A percentile compares a stretch with the other conserved stretches of the same genome.
These are phyloP conservation scores for Palythoa heliodiscus DNA, from an alignment of 92 coral and sea anemone species.

Conservation along the genomic window DNA sequence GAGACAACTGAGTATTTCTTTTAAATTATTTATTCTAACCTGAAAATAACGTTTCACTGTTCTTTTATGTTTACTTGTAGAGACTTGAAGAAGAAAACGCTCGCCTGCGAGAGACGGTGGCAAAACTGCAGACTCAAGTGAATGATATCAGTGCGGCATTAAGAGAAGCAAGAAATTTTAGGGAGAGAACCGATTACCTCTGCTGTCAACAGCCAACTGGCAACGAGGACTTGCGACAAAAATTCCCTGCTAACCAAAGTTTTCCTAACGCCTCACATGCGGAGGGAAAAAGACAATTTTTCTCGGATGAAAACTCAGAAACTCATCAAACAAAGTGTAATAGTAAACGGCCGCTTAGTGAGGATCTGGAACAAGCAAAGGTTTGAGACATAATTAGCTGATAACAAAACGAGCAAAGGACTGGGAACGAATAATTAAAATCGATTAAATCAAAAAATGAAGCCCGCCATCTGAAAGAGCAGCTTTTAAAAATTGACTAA, in stretches of 20 bases:
- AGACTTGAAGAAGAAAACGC: constrained; percentile 41
- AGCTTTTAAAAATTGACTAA: too few relatives aligned
- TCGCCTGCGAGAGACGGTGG: constrained; percentile 32
- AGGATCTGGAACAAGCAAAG: constrained; percentile 32
- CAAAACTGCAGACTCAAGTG: constrained; percentile 24
- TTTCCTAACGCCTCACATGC: background rate
- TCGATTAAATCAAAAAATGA: too few relatives aligned
- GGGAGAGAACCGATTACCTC: background rate
- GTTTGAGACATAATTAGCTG: background rate
- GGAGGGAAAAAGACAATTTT: background rate
- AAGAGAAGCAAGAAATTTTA: constrained; percentile 17
- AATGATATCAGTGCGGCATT: constrained; percentile 29
- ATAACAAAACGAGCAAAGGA: too few relatives aligned
- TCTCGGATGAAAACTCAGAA: background rate
- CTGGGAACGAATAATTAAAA: too few relatives aligned
- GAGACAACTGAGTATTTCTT: too few relatives aligned
- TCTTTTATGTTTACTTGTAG: background rate
- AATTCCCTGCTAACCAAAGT: background rate
- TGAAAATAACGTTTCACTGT: background rate
- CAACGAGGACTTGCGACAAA: background rate
- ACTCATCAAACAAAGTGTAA: background rate
- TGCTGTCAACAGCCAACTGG: constrained; percentile 18
- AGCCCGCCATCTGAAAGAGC: too few relatives aligned
- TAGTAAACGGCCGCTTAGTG: constrained; percentile 35
- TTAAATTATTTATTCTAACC: background rate